Conservation (phyloP, 2,888 invertebrate species). For the Polyommatus icarus region DNA sequence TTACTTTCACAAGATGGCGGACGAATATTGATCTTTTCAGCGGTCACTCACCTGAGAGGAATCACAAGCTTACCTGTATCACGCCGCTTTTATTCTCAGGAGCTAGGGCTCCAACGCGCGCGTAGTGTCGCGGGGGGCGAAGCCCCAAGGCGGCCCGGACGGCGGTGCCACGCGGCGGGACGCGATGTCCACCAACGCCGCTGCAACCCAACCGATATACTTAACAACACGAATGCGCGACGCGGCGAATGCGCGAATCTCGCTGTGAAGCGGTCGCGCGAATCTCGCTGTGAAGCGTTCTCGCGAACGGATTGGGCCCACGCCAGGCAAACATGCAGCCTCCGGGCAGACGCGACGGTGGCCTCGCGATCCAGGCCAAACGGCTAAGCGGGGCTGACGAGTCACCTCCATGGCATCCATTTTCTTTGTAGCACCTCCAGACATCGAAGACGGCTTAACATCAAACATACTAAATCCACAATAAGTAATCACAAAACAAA, state of each 20-base stretch:
- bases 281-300: slow-evolving; percentile 51
- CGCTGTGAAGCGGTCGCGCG: slow-evolving; percentile 58
- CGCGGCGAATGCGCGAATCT: slow-evolving; percentile 57
- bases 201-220: slow-evolving; percentile 74
- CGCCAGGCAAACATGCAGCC: slow-evolving; percentile 72
- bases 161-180: slow-evolving; percentile 68
- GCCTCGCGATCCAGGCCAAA: slow-evolving; percentile 68
- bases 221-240: slow-evolving; percentile 65
- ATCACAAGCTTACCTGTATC: slow-evolving; percentile 67
- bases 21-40: slow-evolving; percentile 56
- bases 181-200: slow-evolving; percentile 71
- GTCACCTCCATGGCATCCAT: slow-evolving; percentile 48
- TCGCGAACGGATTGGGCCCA: slow-evolving; percentile 65
- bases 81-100: slow-evolving; percentile 59
- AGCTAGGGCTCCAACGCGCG: slow-evolving; percentile 79
- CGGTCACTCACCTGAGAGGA: slow-evolving; percentile 57
- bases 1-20: slow-evolving; percentile 71
- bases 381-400: slow-evolving; percentile 47
- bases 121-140: slow-evolving; percentile 61
- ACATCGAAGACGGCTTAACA: slow-evolving; percentile 57
- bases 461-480: slow-evolving; percentile 73
- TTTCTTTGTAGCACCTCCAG: slow-evolving; percentile 45
- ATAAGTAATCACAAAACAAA: slow-evolving; percentile 77
- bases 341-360: slow-evolving; percentile 70
- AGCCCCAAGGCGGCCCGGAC: slow-evolving; percentile 50